Evolutionary conservation across 2,888 invertebrate species (phyloP).

Genomic region (Noctua janthe): DNA sequence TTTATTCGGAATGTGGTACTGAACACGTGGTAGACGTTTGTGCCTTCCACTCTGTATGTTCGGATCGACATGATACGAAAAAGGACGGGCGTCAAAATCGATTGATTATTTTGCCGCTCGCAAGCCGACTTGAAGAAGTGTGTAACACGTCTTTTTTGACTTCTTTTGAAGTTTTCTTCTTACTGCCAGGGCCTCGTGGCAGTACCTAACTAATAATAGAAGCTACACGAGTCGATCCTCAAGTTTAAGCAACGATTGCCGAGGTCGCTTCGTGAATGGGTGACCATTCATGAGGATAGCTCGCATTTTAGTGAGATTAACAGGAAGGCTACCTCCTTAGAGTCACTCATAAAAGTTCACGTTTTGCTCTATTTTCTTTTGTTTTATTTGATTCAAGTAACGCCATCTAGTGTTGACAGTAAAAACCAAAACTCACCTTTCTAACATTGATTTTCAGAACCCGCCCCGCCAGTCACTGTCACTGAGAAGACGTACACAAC

Average conservation of each 20-base stretch:
- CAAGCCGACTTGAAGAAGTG: background rate
- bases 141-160: background rate
- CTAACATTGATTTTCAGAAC: constrained; percentile 75
- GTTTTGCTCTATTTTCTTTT: background rate
- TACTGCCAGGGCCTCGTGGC: background rate
- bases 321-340: background rate
- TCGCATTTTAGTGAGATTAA: background rate
- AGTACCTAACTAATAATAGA: background rate
- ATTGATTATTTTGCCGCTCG: background rate
- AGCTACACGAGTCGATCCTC: background rate
- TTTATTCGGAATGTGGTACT: no score
- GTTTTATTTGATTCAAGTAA: background rate
- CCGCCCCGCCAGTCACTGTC: constrained; percentile 77
- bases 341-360: background rate
- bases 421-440: constrained; percentile 1
- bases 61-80: background rate
- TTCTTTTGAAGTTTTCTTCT: background rate
- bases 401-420: constrained; percentile 24
- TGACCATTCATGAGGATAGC: background rate
- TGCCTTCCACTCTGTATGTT: no score
- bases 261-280: background rate
- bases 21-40: no score
- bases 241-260: background rate
- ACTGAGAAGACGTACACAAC: constrained; percentile 82
- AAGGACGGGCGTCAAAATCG: background rate